Evolutionary conservation across 2,888 invertebrate genomes (phyloP), one percentile per base, ranked within the genome.

Genomic region (Temnothorax unifasciatus): DNA sequence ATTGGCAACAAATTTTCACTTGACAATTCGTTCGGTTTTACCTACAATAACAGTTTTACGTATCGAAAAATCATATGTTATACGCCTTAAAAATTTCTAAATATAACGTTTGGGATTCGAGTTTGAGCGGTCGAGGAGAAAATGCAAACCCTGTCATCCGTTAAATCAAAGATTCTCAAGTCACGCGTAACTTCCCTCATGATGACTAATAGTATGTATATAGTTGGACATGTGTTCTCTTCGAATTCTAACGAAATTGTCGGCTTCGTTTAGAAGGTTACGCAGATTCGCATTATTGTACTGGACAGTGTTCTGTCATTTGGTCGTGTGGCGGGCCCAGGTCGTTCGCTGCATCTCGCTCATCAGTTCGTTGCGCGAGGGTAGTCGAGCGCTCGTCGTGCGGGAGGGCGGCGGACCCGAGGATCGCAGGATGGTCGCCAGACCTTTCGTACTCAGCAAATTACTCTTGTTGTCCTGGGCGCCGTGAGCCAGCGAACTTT

Each of bases 281-380:
- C 29, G 34, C 25, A 34, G 25, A 57, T 44, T 41, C 2, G 38
- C 68, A 44, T 41, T 29, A 44, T 79, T 38, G 21, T 44, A 44
- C 21, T 52, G 13, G 1, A 75, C 18, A 18, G 29, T 59, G 54
- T 74, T 4, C 8, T 8, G n/a, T 95, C 95, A 98, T 95, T 98
- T 98, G 50, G 98, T 98, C 44, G 98, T 98, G 93, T 98, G 98
- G 90, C 98, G 96, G 29, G 98, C 98, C 98, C 98, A 98, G 87
- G 97, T 96, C 9, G 97, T 97, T 89, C 98, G 96, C 92, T 97
- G 97, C 90, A 98, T 96, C 91, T 98, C 97, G 38, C 97, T 97
- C 97, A 98, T 97, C 94, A 98, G 96, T 93, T 98, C 98, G 95
- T 97, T 98, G 77, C 98, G 96, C 93, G 98, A 97, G 6, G 98